These are phyloP conservation scores for Notarius lentiginosus DNA, from an alignment of 2,113 vertebrate genomes.

Conservation along the genomic window DNA sequence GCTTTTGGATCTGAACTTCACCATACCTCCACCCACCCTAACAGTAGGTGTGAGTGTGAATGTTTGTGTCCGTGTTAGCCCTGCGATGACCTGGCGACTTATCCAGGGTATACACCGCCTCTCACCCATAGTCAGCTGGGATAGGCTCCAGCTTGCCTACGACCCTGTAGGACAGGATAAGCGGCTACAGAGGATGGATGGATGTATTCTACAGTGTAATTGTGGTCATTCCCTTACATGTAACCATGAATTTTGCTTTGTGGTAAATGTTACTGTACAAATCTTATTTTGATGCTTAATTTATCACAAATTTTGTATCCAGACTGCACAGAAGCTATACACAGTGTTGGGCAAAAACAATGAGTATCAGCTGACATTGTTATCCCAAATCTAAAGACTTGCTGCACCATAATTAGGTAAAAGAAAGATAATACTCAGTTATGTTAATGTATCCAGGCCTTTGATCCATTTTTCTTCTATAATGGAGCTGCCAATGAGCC, in stretches of 20 bases:
- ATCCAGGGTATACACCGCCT: too few relatives aligned
- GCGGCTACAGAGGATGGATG: too few relatives aligned
- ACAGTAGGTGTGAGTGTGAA: too few relatives aligned
- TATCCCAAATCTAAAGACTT: slow-evolving; percentile 4
- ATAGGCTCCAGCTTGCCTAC: too few relatives aligned
- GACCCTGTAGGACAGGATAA: too few relatives aligned
- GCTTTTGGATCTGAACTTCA: too few relatives aligned
- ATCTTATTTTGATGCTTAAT: not conserved
- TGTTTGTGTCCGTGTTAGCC: too few relatives aligned
- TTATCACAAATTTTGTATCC: not conserved
- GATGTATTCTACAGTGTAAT: not conserved
- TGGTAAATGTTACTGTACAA: not conserved
- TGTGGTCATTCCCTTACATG: not conserved
- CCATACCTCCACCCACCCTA: too few relatives aligned
- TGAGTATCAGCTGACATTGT: not conserved
- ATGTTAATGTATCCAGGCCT: slow-evolving; percentile 45
- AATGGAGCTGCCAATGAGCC: slow-evolving; percentile 26
- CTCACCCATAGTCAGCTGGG: too few relatives aligned
- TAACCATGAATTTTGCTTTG: not conserved
- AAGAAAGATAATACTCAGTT: slow-evolving; percentile 42
- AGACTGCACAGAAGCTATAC: not conserved
- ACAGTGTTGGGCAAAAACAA: not conserved
- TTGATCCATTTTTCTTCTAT: slow-evolving; percentile 43
- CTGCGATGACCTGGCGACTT: too few relatives aligned
- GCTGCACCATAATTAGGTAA: slow-evolving; percentile 41